Base-by-base conservation (phyloP, 2,888 invertebrate genomes). In the Lithosia quadra region DNA sequence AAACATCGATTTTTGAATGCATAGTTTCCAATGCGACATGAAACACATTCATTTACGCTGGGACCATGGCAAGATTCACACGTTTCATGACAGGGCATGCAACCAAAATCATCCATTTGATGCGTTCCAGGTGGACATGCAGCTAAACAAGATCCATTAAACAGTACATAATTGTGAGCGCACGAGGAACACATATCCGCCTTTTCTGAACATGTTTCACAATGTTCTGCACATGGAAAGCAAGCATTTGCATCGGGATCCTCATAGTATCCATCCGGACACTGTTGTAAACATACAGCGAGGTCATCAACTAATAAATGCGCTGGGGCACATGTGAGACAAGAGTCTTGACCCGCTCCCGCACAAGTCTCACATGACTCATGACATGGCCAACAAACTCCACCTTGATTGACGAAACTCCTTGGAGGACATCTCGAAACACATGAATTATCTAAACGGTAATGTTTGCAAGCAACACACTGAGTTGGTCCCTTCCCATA, bases 321-420 rank as follows among this genome's bases (percentile, higher is more conserved):
- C 60, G 97, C 97, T 0, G 98, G 97, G 0, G 97, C 97, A 88
- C 98, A 98, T 15, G 97, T 97, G 10, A 98, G 93, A 83, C 98
- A 98, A 64, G 98, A 97, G 86, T 98, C 98, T 87, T 97, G 98
- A 13, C 98, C 97, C 10, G 98, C 97, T 13, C 98, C 98, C 15
- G 97, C 98, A 87, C 98, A 98, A 22, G 97, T 98, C 87, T 97
- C 97, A 85, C 98, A 98, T 0, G 98, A 98, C 84, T 98, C 98
- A 86, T 98, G 98, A 79, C 98, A 98, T 0, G 97, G 97, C 96
- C 97, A 97, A 85, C 98, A 98, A 28, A 97, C 96, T 22, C 97
- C 97, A 56, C 97, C 97, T 81, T 97, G 96, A 86, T 98, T 97
- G 4, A 97, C 97, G 84, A 97, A 98, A 85, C 98, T 98, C 78